A percentile compares a stretch with the other conserved stretches of the same genome.
These are phyloP conservation scores for Amphilophus citrinellus DNA, from an alignment of 2,113 vertebrate species.

Conservation along the genomic window DNA sequence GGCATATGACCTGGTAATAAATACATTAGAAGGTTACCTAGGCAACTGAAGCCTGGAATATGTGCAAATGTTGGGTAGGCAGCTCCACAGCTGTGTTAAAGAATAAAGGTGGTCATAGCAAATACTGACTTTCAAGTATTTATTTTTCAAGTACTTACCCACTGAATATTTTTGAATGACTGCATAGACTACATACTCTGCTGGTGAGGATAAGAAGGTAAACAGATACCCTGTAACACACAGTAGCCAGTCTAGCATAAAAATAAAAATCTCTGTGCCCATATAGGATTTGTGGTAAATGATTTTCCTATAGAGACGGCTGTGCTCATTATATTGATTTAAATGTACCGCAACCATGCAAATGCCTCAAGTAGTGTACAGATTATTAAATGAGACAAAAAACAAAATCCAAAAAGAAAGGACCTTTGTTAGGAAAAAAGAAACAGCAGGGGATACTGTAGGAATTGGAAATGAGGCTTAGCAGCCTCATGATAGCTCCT, in stretches of 20 bases:
- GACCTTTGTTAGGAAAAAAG: conserved; percentile 49
- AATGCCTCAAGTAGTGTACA: conserved; percentile 13
- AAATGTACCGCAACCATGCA: conserved; percentile 21
- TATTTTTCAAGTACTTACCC: not conserved
- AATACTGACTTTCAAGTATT: too few species aligned
- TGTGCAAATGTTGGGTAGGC: too few species aligned
- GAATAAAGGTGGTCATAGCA: too few species aligned
- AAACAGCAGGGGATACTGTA: conserved; percentile 46
- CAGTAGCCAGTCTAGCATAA: not conserved
- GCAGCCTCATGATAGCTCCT: conserved; percentile 60
- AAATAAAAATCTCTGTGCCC: not conserved
- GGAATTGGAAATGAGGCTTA: conserved; percentile 64
- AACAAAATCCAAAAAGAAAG: conserved; percentile 15
- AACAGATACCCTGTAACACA: not conserved
- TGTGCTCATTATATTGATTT: not conserved
- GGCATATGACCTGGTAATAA: too few species aligned
- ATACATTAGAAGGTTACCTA: too few species aligned
- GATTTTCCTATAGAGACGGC: not conserved
- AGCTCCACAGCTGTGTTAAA: too few species aligned
- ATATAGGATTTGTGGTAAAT: not conserved
- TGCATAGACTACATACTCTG: not conserved
- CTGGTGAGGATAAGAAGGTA: not conserved
- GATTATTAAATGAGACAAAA: conserved; percentile 36
- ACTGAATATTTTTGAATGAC: not conserved
- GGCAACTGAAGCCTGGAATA: too few species aligned